These are phyloP conservation scores for Drosophila bipectinata DNA, from an alignment of 1,140 invertebrate species.

Conservation along the genomic window DNA sequence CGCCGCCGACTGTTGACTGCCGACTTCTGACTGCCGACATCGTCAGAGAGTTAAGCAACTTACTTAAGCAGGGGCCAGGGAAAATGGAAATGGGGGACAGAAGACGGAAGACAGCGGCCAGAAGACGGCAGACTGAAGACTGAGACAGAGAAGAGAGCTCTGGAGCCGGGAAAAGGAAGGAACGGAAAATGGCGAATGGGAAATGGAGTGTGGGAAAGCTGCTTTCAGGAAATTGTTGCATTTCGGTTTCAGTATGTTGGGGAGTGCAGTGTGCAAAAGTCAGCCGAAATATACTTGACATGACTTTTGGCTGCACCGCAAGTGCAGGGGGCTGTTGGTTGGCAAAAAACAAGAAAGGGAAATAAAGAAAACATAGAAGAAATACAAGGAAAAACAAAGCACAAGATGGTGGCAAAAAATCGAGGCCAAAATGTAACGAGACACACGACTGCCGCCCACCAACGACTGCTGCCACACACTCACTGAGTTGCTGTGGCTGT, in stretches of 20 bases:
- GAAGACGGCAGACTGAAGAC: background rate
- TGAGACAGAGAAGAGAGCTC: background rate
- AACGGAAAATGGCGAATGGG: background rate
- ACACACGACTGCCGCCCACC: constrained; percentile 45
- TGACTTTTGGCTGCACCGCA: constrained; percentile 71
- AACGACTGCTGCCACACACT: background rate
- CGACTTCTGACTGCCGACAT: constrained; percentile 41
- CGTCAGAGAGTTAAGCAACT: constrained; percentile 72
- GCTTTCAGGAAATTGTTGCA: constrained; percentile 79
- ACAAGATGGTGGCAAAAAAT: constrained; percentile 54
- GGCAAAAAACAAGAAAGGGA: constrained; percentile 37
- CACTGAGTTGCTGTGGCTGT: constrained; percentile 38
- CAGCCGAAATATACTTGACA: constrained; percentile 77
- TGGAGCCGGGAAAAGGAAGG: background rate
- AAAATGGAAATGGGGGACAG: constrained; percentile 22
- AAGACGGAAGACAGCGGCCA: background rate
- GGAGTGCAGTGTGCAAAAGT: constrained; percentile 59
- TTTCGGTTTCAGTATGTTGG: constrained; percentile 59
- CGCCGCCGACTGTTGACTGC: constrained; percentile 23
- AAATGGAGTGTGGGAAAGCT: constrained; percentile 37
- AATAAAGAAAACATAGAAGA: constrained; percentile 14
- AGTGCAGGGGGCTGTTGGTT: background rate
- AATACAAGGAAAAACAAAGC: constrained; percentile 39
- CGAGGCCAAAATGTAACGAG: constrained; percentile 76
- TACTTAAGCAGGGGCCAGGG: constrained; percentile 58